These are phyloP conservation scores for Chesias legatella DNA, from an alignment of 2,888 invertebrate genomes.

Conservation along the genomic window DNA sequence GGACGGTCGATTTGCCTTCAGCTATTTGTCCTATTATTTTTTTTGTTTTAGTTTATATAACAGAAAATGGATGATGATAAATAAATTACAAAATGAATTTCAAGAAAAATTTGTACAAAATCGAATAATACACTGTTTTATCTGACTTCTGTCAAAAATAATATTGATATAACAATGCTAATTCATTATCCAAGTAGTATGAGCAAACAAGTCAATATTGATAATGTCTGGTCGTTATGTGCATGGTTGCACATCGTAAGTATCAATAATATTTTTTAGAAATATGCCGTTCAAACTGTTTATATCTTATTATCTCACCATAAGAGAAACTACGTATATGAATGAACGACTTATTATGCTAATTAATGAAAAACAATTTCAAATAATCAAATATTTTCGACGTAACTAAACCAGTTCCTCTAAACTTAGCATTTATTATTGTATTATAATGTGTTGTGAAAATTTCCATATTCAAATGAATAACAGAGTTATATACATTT, in stretches of 20 bases:
- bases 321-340: no score
- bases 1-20: no score
- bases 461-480: conserved; percentile 14
- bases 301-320: no score
- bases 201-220: conserved; percentile 14
- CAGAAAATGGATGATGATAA: no score
- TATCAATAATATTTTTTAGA: neutral
- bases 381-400: conserved; percentile 4
- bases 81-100: no score
- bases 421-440: conserved; percentile 18
- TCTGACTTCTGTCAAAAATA: neutral
- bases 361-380: conserved; percentile 3
- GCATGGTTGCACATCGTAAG: neutral
- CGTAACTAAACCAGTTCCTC: conserved; percentile 6
- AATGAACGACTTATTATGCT: no score
- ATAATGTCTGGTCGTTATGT: conserved; percentile 5
- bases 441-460: conserved; percentile 23
- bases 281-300: no score
- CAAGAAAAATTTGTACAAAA: no score
- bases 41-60: no score
- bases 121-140: no score
- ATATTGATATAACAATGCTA: conserved; percentile 8
- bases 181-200: conserved; percentile 12
- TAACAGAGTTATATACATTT: conserved; percentile 15
- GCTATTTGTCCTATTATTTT: no score